phyloP scores from a whole-genome alignment of 2,888 invertebrate genomes.

The Diachrysia chrysitis region DNA sequence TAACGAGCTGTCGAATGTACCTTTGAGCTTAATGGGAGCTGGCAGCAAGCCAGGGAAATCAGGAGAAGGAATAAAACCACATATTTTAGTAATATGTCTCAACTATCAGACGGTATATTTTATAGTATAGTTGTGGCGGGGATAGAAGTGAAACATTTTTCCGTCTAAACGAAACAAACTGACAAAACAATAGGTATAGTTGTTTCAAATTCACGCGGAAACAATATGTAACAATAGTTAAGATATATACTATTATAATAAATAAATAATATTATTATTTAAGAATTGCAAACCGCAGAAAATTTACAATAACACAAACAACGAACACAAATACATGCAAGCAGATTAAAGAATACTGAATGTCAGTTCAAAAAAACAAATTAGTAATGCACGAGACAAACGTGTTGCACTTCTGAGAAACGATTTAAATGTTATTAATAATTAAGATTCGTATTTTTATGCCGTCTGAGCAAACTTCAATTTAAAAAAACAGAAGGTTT shows the following conservation, averaged over 20 bases:
- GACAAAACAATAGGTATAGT: too few species aligned
- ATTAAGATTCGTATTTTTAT: conserved; percentile 1
- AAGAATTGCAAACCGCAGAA: neutral
- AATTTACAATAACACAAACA: neutral
- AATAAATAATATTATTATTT: neutral
- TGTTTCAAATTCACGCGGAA: too few species aligned
- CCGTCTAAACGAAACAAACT: neutral
- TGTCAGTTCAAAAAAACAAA: neutral
- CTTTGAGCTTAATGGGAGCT: neutral
- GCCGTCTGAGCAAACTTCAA: neutral
- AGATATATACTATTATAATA: too few species aligned
- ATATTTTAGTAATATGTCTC: neutral
- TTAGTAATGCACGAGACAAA: neutral
- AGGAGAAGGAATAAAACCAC: neutral
- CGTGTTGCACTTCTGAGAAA: neutral
- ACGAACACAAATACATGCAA: neutral
- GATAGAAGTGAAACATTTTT: neutral
- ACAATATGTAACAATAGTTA: neutral
- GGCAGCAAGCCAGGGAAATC: neutral
- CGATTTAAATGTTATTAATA: neutral
- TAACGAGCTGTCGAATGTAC: neutral
- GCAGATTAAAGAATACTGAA: neutral
- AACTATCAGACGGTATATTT: neutral
- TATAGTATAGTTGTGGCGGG: neutral
- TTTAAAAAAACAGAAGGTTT: neutral